Conservation (phyloP, 1,140 invertebrate species). For the Aplysia californica region DNA sequence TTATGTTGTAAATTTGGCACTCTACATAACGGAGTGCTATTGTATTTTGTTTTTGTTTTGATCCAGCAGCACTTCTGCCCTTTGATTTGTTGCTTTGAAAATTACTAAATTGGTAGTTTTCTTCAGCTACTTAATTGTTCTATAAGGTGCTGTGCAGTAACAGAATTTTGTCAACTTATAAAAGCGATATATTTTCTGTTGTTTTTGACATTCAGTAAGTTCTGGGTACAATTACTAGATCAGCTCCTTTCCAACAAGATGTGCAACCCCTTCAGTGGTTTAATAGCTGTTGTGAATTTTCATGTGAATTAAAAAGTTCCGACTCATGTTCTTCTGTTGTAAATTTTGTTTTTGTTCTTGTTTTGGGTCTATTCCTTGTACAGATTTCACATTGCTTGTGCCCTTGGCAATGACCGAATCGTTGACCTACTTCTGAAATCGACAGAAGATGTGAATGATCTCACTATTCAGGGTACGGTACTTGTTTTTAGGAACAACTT, state of each 20-base stretch:
- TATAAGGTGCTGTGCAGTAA: no score
- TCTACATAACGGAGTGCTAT: no score
- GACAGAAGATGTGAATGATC: constrained; percentile 51
- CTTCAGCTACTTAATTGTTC: no score
- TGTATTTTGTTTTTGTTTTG: not conserved
- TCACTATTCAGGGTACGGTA: constrained; percentile 53
- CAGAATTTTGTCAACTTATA: no score
- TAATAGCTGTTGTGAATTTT: not conserved
- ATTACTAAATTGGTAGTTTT: not conserved
- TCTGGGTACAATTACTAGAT: no score
- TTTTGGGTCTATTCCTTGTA: constrained; percentile 14
- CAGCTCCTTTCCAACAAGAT: no score
- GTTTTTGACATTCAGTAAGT: no score
- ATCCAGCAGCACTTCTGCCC: not conserved
- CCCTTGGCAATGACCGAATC: constrained; percentile 41
- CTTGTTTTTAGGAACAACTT: not conserved
- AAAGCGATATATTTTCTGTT: no score
- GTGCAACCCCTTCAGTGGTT: no score
- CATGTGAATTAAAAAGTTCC: not conserved
- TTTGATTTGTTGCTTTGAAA: not conserved
- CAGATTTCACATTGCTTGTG: constrained; percentile 55
- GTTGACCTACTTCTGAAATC: constrained; percentile 47
- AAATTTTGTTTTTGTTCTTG: not conserved
- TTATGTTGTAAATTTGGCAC: no score
- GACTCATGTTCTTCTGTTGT: not conserved